phyloP scores from a whole-genome alignment of 2,888 invertebrate species.

The Suillia variegata region DNA sequence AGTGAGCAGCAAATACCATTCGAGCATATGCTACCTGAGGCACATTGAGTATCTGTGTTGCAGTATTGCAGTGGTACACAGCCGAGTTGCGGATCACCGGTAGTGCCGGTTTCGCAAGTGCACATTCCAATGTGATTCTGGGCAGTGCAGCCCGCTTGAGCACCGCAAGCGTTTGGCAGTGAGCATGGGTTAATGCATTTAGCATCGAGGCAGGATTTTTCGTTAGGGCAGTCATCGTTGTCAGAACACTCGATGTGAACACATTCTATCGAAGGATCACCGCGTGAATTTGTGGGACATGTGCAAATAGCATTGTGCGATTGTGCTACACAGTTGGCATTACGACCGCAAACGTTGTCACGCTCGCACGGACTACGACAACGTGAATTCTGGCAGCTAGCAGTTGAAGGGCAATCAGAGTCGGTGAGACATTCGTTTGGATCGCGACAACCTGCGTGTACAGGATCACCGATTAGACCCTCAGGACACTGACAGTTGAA shows the following conservation, averaged over 20 bases:
- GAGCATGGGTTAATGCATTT: conserved; percentile 83
- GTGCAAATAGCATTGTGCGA: conserved; percentile 75
- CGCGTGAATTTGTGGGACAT: conserved; percentile 76
- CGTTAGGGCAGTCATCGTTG: conserved; percentile 74
- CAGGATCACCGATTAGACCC: conserved; percentile 80
- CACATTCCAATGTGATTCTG: conserved; percentile 82
- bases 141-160: conserved; percentile 76
- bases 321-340: conserved; percentile 75
- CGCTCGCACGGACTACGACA: conserved; percentile 80
- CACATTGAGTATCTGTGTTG: conserved; percentile 78
- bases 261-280: conserved; percentile 77
- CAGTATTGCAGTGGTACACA: conserved; percentile 85
- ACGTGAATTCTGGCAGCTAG: conserved; percentile 74
- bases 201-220: conserved; percentile 77
- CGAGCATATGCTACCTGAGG: conserved; percentile 81
- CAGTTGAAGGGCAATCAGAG: conserved; percentile 77
- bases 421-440: conserved; percentile 84
- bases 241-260: conserved; percentile 76
- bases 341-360: conserved; percentile 71
- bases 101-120: conserved; percentile 81
- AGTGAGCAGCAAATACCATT: conserved; percentile 80
- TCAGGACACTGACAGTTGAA: conserved; percentile 78
- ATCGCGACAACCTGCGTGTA: conserved; percentile 73
- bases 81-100: conserved; percentile 85
- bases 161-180: conserved; percentile 81